Base-by-base conservation (phyloP, 2,888 invertebrate genomes). In the Mimas tiliae region DNA sequence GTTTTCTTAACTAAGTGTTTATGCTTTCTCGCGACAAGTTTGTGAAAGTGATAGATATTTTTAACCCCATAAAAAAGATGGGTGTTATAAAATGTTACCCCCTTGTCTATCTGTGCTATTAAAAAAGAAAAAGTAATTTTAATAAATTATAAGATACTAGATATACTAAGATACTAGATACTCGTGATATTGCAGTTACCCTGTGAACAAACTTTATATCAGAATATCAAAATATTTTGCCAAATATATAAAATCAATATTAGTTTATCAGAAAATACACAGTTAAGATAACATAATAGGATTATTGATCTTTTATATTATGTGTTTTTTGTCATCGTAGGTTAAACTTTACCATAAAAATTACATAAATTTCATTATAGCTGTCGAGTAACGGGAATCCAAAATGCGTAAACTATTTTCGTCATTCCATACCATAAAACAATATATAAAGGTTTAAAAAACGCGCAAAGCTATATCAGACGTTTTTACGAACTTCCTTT, bases 1-100 rank as follows among this genome's bases (percentile, higher is more conserved):
- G 34, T 65, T 58, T 65, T 33, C 53, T 53, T 64, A 52, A 19
- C 42, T 63, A 63, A 63, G 27, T 63, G 33, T 14, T 42, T 21
- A 63, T 1, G 47, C 62, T 63, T 63, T 63, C 58, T 58, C 58
- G 7, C 1, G 8, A 45, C 6, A 45, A 14, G 1, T 1, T 14
- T 45, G 4, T 45, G 45, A 45, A 9, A 9, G 38, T 21, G n/a
- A n/a, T n/a, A n/a, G n/a, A n/a, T n/a, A n/a, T n/a, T n/a, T n/a
- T n/a, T n/a, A n/a, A n/a, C n/a, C n/a, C n/a, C n/a, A n/a, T n/a
- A n/a, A n/a, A n/a, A n/a, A n/a, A n/a, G n/a, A n/a, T 27, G 27
- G 1, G 1, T 27, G 1, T 27, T 27, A 27, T 4, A 4, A 27
- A 27, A 27, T 27, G 4, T 27, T 27, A 27, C 4, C 4, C 4